Evolutionary conservation across 1,140 invertebrate species (phyloP).

Genomic region (Nymphalis io): DNA sequence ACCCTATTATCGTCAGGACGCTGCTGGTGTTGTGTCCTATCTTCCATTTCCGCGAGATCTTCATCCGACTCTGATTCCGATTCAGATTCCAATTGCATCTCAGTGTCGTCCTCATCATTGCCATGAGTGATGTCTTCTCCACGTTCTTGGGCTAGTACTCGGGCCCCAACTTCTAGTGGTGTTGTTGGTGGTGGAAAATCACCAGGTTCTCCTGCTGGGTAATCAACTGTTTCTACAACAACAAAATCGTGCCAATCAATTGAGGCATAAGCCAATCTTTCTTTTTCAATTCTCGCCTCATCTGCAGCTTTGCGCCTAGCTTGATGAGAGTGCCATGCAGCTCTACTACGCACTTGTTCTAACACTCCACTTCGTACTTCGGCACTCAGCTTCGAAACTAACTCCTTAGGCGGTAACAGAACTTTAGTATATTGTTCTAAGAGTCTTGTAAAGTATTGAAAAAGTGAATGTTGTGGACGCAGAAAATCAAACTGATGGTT

Average conservation of each 20-base stretch:
- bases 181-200: conserved; percentile 98
- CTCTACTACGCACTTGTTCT: conserved; percentile 95
- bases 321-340: conserved; percentile 98
- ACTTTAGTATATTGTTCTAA: conserved; percentile 99
- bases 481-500: conserved; percentile 99
- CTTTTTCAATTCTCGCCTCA: conserved; percentile 96
- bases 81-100: conserved; percentile 85
- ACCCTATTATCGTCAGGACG: conserved; percentile 79
- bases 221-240: conserved; percentile 99
- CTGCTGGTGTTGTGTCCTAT: conserved; percentile 81
- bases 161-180: conserved; percentile 96
- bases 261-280: conserved; percentile 97
- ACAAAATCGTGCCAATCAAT: conserved; percentile 99
- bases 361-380: conserved; percentile 91
- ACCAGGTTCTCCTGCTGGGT: conserved; percentile 97
- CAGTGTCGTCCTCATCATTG: conserved; percentile 83
- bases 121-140: conserved; percentile 69
- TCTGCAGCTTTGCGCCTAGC: conserved; percentile 94
- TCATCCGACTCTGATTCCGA: conserved; percentile 84
- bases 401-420: conserved; percentile 95
- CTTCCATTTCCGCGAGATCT: conserved; percentile 85
- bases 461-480: conserved; percentile 98
- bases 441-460: conserved; percentile 99
- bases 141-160: conserved; percentile 92
- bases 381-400: conserved; percentile 89